A percentile compares a stretch with the other conserved stretches of the same genome.
phyloP scores from a whole-genome alignment of 1,140 invertebrate species.

The Zophobas morio region DNA sequence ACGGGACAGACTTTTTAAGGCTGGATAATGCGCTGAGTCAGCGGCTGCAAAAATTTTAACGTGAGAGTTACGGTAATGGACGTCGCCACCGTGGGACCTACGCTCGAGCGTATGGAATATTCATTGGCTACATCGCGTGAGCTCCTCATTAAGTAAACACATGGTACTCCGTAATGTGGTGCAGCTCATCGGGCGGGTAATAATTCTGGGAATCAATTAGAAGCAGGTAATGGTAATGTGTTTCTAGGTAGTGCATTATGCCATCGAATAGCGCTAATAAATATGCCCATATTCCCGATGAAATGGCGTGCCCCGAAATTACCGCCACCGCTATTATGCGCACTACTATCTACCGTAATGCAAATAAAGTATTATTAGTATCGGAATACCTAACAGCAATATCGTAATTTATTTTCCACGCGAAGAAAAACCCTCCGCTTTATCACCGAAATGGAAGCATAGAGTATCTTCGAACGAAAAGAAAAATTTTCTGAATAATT shows the following conservation, averaged over 20 bases:
- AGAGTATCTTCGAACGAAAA: background rate
- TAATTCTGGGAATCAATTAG: constrained; percentile 46
- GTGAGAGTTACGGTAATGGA: background rate
- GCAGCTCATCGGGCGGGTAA: constrained; percentile 38
- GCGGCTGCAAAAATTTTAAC: background rate
- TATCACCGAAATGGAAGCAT: constrained; percentile 24
- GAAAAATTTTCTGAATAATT: constrained; percentile 17
- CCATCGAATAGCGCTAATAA: constrained; percentile 44
- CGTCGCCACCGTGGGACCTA: too few relatives aligned
- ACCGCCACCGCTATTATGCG: constrained; percentile 40
- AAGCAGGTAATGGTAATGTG: constrained; percentile 37
- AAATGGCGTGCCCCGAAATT: constrained; percentile 43
- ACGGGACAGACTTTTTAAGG: too few relatives aligned
- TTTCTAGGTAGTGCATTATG: constrained; percentile 45
- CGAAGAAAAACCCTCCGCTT: constrained; percentile 24
- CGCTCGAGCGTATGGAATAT: constrained; percentile 1
- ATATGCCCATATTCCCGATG: constrained; percentile 44
- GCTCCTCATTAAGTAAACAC: constrained; percentile 34
- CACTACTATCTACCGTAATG: constrained; percentile 31
- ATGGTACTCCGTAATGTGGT: constrained; percentile 13
- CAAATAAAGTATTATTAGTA: constrained; percentile 49
- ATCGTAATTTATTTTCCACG: constrained; percentile 42
- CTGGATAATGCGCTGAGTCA: too few relatives aligned
- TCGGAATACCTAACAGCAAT: constrained; percentile 31
- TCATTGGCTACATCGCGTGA: constrained; percentile 30